Base-by-base conservation (phyloP, 2,113 vertebrate genomes). In the Saccopteryx leptura region DNA sequence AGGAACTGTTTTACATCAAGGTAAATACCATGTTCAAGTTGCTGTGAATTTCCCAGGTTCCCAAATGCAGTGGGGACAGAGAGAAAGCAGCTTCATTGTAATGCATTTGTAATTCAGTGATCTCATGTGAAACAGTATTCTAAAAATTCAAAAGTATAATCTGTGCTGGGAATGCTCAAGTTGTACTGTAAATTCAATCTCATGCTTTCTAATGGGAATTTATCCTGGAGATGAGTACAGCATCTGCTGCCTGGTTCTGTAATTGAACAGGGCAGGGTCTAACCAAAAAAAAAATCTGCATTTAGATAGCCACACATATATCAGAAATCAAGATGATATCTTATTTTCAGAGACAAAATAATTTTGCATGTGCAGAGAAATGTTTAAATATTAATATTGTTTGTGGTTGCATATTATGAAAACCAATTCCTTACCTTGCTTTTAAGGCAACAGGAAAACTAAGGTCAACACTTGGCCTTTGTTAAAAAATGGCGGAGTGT, bases 361-460 rank as follows among this genome's bases (percentile, higher is more conserved):
- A 97, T 79, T 93, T 93, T 94, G 63, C 31, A 83, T 66, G n/a
- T 66, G 31, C 33, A 72, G 24, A 90, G 56, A 72, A 92, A 65
- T 96, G 50, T 85, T 95, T 91, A 93, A 96, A 93, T 95, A 94
- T 96, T 96, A 96, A 81, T 88, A 85, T 63, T 71, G 9, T n/a
- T 95, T 76, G 52, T 61, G n/a, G 21, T 76, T 79, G 46, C 56
- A 95, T 54, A 65, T 88, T 74, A 63, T 86, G 68, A 96, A 88
- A 61, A 83, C 5, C 18, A 95, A 54, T 61, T 48, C 12, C n/a
- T 97, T 60, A 93, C 39, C 21, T 61, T 92, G n/a, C 60, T 96
- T 94, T 93, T 26, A 95, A 97, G 31, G 52, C 50, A 92, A 54
- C 24, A 74, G 9, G 52, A 82, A 63, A 90, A 72, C 63, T 72